Conservation (phyloP, 2,888 invertebrate genomes). For the Nemurella pictetii region DNA sequence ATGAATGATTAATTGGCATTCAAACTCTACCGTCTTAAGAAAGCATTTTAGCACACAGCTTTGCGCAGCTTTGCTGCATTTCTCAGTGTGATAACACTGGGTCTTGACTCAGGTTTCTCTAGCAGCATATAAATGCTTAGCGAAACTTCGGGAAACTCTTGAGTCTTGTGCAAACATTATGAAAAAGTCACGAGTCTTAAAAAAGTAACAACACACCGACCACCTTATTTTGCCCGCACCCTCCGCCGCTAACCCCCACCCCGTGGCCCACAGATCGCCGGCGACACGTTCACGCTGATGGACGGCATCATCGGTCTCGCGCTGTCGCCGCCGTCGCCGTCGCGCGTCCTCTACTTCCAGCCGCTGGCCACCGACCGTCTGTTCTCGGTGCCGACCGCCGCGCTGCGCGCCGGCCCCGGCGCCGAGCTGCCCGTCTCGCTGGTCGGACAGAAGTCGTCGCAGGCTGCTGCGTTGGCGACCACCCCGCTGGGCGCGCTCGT, state of each 20-base stretch:
- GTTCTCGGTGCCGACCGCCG: slow-evolving; percentile 75
- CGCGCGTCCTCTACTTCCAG: slow-evolving; percentile 64
- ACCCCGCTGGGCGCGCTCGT: slow-evolving; percentile 72
- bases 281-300: slow-evolving; percentile 69
- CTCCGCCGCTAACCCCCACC: slow-evolving; percentile 23
- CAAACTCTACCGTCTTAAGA: no score
- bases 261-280: slow-evolving; percentile 60
- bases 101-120: no score
- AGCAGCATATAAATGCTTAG: no score
- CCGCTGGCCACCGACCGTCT: slow-evolving; percentile 75
- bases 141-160: no score
- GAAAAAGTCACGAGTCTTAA: no score
- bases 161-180: no score
- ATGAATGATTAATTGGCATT: no score
- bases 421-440: slow-evolving; percentile 73
- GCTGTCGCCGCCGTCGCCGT: slow-evolving; percentile 62
- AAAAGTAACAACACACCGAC: no score
- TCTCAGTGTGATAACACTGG: no score
- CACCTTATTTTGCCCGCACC: no score
- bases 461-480: slow-evolving; percentile 74
- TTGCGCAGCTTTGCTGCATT: no score
- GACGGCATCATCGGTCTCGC: slow-evolving; percentile 74
- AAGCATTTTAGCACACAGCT: no score
- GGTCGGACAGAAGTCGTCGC: slow-evolving; percentile 82
- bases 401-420: slow-evolving; percentile 72